Percentiles rank a stretch among this genome's conserved stretches.
phyloP scores from a whole-genome alignment of 1,140 invertebrate genomes.

The Aphidius gifuensis region DNA sequence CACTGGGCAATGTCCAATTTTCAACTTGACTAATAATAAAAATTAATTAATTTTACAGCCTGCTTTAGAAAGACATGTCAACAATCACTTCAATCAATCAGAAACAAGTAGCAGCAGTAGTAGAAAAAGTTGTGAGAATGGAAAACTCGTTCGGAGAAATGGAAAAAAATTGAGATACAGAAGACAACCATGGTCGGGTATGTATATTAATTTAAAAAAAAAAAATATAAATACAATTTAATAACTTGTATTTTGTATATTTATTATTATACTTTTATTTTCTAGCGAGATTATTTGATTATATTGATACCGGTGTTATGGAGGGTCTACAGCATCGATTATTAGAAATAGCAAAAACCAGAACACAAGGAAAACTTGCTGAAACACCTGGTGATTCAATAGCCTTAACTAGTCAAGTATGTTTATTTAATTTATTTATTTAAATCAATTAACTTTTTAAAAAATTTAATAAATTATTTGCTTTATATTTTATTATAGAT shows the following conservation, averaged over 20 bases:
- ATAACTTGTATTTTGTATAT: no score
- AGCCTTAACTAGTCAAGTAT: conserved; percentile 66
- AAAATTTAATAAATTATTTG: conserved; percentile 13
- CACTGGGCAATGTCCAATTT: conserved; percentile 24
- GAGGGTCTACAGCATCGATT: conserved; percentile 75
- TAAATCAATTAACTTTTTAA: not conserved
- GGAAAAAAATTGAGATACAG: conserved; percentile 81
- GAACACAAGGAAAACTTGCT: conserved; percentile 58
- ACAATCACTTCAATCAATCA: conserved; percentile 80
- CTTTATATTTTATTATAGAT: conserved; percentile 48
- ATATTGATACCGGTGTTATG: conserved; percentile 84
- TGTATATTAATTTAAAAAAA: no score
- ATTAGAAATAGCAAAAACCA: conserved; percentile 60
- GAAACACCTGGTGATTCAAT: conserved; percentile 57
- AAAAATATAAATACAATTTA: no score
- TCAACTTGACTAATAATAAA: conserved; percentile 22
- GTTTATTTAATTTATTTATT: conserved; percentile 27
- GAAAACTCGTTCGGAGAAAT: conserved; percentile 79
- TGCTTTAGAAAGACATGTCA: conserved; percentile 87
- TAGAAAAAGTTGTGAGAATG: conserved; percentile 67
- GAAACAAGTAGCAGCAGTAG: conserved; percentile 60
- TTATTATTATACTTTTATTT: conserved; percentile 27
- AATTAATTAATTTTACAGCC: conserved; percentile 59
- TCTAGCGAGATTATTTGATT: conserved; percentile 79
- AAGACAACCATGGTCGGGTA: conserved; percentile 79